Base-by-base conservation (phyloP, 2,797 vertebrate genomes). In the Podarcis siculus region DNA sequence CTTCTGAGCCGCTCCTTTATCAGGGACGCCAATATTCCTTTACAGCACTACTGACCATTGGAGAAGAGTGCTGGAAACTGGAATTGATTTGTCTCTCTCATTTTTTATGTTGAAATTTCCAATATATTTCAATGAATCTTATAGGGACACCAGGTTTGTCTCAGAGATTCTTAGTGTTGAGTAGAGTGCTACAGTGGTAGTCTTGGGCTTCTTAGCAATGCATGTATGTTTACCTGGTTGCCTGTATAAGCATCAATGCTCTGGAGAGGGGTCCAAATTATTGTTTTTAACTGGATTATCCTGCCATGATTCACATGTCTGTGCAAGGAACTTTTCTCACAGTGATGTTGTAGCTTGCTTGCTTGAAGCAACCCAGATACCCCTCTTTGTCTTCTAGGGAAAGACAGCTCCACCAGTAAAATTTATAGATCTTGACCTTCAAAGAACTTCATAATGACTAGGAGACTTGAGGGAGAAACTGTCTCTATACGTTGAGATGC, bases 81-180 rank as follows among this genome's bases (percentile, higher is more conserved):
- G 72, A 9, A 3, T 84, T 49, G 87, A 55, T 87, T 92, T 82
- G n/a, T 90, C 17, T 89, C 49, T 73, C 9, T 83, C 69, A 21
- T 85, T 85, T 89, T 45, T 39, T 37, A 89, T 55, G 78, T 73
- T 89, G n/a, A 86, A 76, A 77, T 76, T 81, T 89, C 76, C 67
- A 81, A 67, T 58, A 17, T 49, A 86, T 79, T 73, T 89, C 87
- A 82, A 82, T 77, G 64, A 71, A 94, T 91, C 83, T 79, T 91
- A 88, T 72, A 87, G 49, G 85, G 82, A 9, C 5, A 83, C 19
- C 69, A 72, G 66, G 69, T 90, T 66, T 19, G 76, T 90, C 88
- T 0, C 0, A 86, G 61, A 87, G 21, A 27, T 86, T 37, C 42
- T 42, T 75, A 10, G 82, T 67, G 25, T 32, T 7, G 37, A 39